phyloP scores from a whole-genome alignment of 2,797 vertebrate species.

The Okamejei kenojei region DNA sequence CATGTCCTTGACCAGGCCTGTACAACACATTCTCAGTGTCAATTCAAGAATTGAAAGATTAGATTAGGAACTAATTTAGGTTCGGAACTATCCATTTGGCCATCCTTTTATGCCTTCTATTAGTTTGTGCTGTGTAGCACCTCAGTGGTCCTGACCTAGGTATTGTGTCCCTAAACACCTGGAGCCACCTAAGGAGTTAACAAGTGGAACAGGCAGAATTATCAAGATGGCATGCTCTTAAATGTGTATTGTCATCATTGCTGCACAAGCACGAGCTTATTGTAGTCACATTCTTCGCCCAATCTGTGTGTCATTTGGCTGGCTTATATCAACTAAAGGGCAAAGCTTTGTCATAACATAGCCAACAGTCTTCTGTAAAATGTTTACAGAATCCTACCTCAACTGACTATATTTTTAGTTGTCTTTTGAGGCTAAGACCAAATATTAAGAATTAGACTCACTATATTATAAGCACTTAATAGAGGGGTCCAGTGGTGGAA shows the following conservation, averaged over 20 bases:
- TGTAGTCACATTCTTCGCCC: not conserved
- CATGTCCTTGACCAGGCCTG: not conserved
- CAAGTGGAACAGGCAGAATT: not conserved
- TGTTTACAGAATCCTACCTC: not conserved
- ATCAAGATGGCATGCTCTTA: not conserved
- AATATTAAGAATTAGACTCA: not conserved
- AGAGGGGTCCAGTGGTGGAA: not conserved
- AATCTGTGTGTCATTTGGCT: not conserved
- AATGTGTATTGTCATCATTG: not conserved
- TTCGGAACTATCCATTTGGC: not conserved
- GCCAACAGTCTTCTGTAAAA: conserved; percentile 19
- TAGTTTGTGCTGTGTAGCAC: not conserved
- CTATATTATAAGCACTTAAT: not conserved
- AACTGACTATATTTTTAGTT: not conserved
- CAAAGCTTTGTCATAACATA: conserved; percentile 18
- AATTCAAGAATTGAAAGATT: conserved; percentile 1
- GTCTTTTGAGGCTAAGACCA: not conserved
- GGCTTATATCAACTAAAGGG: not conserved
- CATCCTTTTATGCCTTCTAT: not conserved
- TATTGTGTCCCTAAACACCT: not conserved
- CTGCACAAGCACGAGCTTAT: not conserved
- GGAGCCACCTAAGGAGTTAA: not conserved
- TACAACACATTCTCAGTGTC: not conserved
- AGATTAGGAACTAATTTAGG: not conserved
- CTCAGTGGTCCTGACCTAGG: not conserved